A percentile compares a stretch with the other conserved stretches of the same genome.
phyloP scores from a whole-genome alignment of 2,888 invertebrate species.

The Torymus texanus region DNA sequence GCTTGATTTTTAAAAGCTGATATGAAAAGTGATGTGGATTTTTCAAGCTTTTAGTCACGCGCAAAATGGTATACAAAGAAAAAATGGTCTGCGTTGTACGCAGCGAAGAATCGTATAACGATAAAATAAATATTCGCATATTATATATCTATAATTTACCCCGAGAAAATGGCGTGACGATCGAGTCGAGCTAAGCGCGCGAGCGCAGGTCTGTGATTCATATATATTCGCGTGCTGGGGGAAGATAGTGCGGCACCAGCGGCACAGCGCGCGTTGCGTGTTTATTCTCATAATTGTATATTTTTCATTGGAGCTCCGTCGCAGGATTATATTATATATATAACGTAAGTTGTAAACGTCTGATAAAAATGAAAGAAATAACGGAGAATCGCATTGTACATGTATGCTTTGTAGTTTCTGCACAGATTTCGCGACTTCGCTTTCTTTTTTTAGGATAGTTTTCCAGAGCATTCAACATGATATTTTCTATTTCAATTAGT shows the following conservation, averaged over 20 bases:
- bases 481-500: no score
- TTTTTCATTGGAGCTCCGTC: constrained; percentile 52
- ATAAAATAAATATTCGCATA: constrained; percentile 31
- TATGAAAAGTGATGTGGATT: background rate
- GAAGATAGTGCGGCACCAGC: constrained; percentile 17
- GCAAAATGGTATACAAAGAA: constrained; percentile 6
- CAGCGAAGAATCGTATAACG: constrained; percentile 35
- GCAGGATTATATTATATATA: constrained; percentile 43
- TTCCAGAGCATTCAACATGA: no score
- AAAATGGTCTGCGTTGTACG: constrained; percentile 37
- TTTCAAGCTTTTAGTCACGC: background rate
- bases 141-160: constrained; percentile 36
- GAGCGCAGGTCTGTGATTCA: constrained; percentile 54
- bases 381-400: constrained; percentile 36
- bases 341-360: constrained; percentile 34
- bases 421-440: constrained; percentile 53
- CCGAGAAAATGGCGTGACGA: constrained; percentile 8
- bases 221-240: constrained; percentile 31
- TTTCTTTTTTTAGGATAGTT: background rate
- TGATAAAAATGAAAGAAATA: constrained; percentile 1
- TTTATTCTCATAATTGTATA: constrained; percentile 48
- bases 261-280: constrained; percentile 13
- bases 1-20: background rate
- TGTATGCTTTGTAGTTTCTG: constrained; percentile 56
- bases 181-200: constrained; percentile 51